phyloP scores from a whole-genome alignment of 2,888 invertebrate species.

The Coelinius sp. region DNA sequence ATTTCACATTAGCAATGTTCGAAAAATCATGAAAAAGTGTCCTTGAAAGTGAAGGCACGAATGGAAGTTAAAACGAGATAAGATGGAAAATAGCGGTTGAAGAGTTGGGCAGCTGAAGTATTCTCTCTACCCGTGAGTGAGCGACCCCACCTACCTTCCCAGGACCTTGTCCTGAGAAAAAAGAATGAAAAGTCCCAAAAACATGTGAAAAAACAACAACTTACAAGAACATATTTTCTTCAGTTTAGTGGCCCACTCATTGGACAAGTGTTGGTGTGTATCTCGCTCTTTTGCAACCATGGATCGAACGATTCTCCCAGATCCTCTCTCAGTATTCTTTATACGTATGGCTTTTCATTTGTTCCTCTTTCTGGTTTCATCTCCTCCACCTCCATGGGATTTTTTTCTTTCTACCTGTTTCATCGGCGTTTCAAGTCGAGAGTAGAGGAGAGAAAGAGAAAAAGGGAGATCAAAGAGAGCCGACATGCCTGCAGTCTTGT shows the following conservation, averaged over 20 bases:
- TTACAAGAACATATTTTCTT: conserved; percentile 59
- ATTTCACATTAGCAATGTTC: background rate
- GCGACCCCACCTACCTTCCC: background rate
- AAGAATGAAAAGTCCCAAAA: conserved; percentile 31
- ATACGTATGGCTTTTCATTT: conserved; percentile 11
- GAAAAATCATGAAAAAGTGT: conserved; percentile 27
- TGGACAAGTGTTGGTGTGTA: conserved; percentile 43
- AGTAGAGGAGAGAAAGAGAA: conserved; percentile 22
- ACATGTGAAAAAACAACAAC: conserved; percentile 44
- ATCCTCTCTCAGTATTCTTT: background rate
- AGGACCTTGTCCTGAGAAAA: conserved; percentile 25
- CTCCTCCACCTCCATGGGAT: conserved; percentile 28
- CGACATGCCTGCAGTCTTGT: conserved; percentile 53
- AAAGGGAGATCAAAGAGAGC: conserved; percentile 51
- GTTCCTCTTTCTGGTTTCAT: conserved; percentile 32
- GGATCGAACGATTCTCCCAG: background rate
- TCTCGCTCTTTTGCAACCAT: conserved; percentile 26
- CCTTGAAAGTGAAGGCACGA: too few relatives aligned
- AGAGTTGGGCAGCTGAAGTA: too few relatives aligned
- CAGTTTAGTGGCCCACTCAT: conserved; percentile 59
- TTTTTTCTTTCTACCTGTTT: conserved; percentile 47
- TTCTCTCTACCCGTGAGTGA: background rate
- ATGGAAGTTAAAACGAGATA: too few relatives aligned
- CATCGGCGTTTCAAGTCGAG: conserved; percentile 26
- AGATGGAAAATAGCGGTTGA: too few relatives aligned